Base-by-base conservation (phyloP, 1,140 invertebrate species). In the Diabrotica undecimpunctata region DNA sequence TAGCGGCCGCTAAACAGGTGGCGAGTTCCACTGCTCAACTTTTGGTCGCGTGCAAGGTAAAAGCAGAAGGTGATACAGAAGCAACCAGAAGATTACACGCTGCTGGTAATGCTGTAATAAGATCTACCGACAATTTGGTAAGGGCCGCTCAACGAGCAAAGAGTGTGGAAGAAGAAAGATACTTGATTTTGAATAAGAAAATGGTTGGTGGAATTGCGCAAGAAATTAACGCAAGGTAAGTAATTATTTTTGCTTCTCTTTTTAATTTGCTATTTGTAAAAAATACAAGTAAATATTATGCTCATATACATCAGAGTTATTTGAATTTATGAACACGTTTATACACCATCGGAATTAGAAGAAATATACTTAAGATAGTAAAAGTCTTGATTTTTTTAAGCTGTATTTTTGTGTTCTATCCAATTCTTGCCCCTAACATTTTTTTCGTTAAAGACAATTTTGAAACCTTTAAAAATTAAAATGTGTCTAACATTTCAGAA, bases 61-160 rank as follows among this genome's bases (percentile, higher is more conserved):
- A 99, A 81, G 95, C 97, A 0, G 97, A 99, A 81, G 92, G 94
- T 1, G 92, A 96, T 62, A 96, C 94, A 37, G 92, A 94, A 69
- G 91, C 92, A 10, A 98, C 96, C 41, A 90, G 95, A 65, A 86
- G 96, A n/a, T 81, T 99, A 13, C 94, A 97, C 81, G 86, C 90
- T 25, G 97, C 97, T 7, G 97, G 97, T 11, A 97, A 97, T 78
- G 95, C 96, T 10, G 97, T 99, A 0, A 99, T 98, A 81, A 85
- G 93, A 69, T 97, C 97, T 2, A 99, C 97, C 0, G 97, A 99
- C 79, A 97, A 97, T 81, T 80, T 99, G 66, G 97, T 99, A 9
- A 83, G 88, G 37, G 94, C 96, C 0, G 97, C 97, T 0, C 90
- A 97, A 72, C 93, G 97, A 77, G 92, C 94, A 2, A 93, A 98